Conservation (phyloP, 2,888 invertebrate species). For the Neria commutata region DNA sequence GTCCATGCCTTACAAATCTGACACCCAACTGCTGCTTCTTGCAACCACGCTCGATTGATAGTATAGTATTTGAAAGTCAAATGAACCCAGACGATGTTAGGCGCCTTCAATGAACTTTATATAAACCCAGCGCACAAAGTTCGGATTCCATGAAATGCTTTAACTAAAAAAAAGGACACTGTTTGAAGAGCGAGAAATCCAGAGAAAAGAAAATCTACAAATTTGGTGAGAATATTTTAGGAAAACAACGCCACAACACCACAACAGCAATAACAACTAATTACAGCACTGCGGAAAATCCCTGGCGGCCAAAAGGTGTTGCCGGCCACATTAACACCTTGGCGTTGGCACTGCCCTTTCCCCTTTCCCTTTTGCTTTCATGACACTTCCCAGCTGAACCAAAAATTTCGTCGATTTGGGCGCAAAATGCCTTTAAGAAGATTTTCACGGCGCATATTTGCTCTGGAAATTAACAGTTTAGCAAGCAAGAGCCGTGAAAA, state of each 20-base stretch:
- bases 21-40: too few relatives aligned
- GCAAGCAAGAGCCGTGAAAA: neutral
- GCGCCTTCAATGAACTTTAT: conserved; percentile 17
- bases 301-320: neutral
- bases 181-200: neutral
- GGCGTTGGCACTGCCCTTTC: neutral
- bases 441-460: neutral
- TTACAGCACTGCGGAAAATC: neutral
- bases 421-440: neutral
- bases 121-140: neutral
- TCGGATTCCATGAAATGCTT: conserved; percentile 3
- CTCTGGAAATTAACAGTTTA: neutral
- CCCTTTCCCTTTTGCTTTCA: too few relatives aligned
- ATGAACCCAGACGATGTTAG: conserved; percentile 12
- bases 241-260: too few relatives aligned
- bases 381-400: too few relatives aligned
- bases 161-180: neutral
- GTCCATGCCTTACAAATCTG: too few relatives aligned
- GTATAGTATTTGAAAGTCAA: conserved; percentile 7
- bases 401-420: too few relatives aligned
- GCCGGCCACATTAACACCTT: too few relatives aligned
- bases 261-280: neutral
- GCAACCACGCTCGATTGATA: conserved; percentile 15
- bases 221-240: too few relatives aligned
- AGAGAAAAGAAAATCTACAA: neutral